Evolutionary conservation across 2,113 vertebrate species (phyloP), one percentile per base, ranked within the genome.

Genomic region (Corydoras maculifer): DNA sequence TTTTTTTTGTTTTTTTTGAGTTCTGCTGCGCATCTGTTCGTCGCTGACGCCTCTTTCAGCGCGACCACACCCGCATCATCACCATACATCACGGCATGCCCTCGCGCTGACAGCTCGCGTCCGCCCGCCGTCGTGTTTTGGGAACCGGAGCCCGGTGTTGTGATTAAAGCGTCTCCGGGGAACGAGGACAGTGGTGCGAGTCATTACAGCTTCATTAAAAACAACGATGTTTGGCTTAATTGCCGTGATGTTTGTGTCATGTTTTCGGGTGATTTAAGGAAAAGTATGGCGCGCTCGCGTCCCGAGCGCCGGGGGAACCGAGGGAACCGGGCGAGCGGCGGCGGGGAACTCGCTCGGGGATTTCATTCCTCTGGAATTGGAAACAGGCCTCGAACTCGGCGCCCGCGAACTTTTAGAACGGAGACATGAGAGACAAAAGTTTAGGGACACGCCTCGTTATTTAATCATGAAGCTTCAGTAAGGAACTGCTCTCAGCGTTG

Each of bases 141-240:
- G 30, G 12, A 54, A 35, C 25, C 10, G 6, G 30, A 58, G 63
- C 31, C 14, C 53, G 35, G 51, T 25, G 53, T 59, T 53, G 8
- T 72, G 14, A 50, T 59, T 57, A 59, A 59, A 60, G 18, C 13
- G 31, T 59, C 70, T 58, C 57, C 3, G 30, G 53, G 49, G 13
- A 53, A 53, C 2, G 9, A 29, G 63, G 51, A 29, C 8, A 2
- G 8, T 61, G 6, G 32, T 54, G 29, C 62, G 10, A 29, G 32
- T 54, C 43, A 61, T 66, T 66, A 61, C 51, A 60, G 35, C 7
- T 8, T 15, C 50, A 73, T 65, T 57, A 59, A 73, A 58, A 65
- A 32, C n/a, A 13, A 2, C 35, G n/a, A 3, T 5, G 49, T 32
- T 73, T 31, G 18, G n/a, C 32, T 30, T 30, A 62, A 30, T 25